phyloP scores from a whole-genome alignment of 1,140 invertebrate species.

The Bombus ignitus region DNA sequence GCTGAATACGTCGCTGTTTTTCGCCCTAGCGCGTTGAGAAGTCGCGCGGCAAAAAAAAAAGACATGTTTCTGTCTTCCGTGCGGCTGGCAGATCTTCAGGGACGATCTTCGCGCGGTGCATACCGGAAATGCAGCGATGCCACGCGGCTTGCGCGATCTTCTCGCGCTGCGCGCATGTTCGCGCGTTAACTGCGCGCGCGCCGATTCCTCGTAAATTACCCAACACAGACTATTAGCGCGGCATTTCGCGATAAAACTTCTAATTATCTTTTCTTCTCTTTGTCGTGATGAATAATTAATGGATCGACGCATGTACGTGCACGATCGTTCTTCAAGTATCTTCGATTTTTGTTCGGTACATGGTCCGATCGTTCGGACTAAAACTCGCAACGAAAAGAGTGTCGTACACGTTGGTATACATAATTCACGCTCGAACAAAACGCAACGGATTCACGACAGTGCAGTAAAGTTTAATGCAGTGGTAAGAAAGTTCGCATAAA shows the following conservation, averaged over 20 bases:
- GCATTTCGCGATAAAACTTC: neutral
- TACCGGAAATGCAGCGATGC: slow-evolving; percentile 38
- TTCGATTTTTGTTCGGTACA: neutral
- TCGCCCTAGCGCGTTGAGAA: slow-evolving; percentile 13
- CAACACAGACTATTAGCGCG: neutral
- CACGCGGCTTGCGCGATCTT: slow-evolving; percentile 12
- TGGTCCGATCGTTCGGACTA: neutral
- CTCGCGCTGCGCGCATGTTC: slow-evolving; percentile 29
- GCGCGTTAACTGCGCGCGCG: slow-evolving; percentile 13
- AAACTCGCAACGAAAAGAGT: slow-evolving; percentile 1
- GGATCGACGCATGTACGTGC: too few relatives aligned
- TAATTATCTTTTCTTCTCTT: neutral
- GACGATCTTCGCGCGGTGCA: slow-evolving; percentile 59
- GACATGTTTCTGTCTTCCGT: slow-evolving; percentile 54
- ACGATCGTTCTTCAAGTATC: neutral
- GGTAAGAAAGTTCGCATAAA: slow-evolving; percentile 34
- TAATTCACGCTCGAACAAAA: slow-evolving; percentile 7
- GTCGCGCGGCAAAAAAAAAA: neutral
- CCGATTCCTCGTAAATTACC: neutral
- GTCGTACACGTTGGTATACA: neutral
- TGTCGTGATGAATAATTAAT: neutral
- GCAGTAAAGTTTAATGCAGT: slow-evolving; percentile 20
- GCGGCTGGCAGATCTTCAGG: slow-evolving; percentile 60
- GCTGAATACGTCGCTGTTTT: slow-evolving; percentile 56
- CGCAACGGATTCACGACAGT: neutral